Base-by-base conservation (phyloP, 2,113 vertebrate species). In the Thryonomys swinderianus region DNA sequence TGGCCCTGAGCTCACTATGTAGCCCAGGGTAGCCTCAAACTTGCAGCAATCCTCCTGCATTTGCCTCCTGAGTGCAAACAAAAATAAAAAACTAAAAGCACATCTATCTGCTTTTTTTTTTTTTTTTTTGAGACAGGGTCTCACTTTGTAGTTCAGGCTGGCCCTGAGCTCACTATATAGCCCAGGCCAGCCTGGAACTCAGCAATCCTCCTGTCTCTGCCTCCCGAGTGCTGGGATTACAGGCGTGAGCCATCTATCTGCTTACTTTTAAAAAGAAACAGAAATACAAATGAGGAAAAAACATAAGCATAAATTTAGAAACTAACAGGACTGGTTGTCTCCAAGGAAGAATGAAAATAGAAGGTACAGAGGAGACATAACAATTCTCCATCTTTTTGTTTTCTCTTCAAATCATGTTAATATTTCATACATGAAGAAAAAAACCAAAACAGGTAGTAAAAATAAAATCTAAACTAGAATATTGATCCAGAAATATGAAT, bases 391-490 rank as follows among this genome's bases (percentile, higher is more conserved):
- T n/a, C n/a, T 88, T 76, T 76, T 62, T 88, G 7, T 71, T 78
- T 11, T 78, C 40, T 85, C 61, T 83, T 83, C 42, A 69, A 88
- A 90, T 79, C 42, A 69, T 55, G 27, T 73, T 89, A 83, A 73
- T 17, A 93, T 90, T 90, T 93, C 85, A 81, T 42, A 85, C 64
- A 81, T 34, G 73, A 78, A 90, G 67, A 92, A 66, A 91, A 89
- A 92, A 74, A 86, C 59, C 34, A 55, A 80, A 37, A 76, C 69
- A 78, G 64, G 61, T 95, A 20, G 55, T 73, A 80, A 13, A 95
- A 95, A 83, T 34, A 92, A 92, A 95, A 93, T 81, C n/a, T 64
- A 93, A 85, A 85, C 83, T 64, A 59, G 57, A 93, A 93, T 79
- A 80, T 3, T 51, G 71, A 90, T 42, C 21, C 53, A 45, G 85